Base-by-base conservation (phyloP, 2,797 vertebrate species). In the Danio jaintianensis region DNA sequence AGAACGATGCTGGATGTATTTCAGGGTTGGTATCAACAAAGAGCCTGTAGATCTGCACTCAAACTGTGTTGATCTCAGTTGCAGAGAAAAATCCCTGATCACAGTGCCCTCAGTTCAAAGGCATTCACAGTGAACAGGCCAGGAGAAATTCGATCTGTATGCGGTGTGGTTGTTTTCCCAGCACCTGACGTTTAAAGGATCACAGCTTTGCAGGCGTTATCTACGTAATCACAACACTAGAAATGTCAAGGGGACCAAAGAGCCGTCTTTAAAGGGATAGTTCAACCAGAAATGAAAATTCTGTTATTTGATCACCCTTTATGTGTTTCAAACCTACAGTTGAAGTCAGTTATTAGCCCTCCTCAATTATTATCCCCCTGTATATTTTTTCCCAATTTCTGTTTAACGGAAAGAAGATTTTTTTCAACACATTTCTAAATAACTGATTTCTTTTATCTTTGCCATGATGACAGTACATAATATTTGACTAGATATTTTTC, bases 61-160 rank as follows among this genome's bases (percentile, higher is more conserved):
- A 45, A 7, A 66, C 58, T 48, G 13, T 48, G 42, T 48, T 50
- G 20, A 64, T 20, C 68, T 75, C 78, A 36, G 74, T 75, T 52
- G 56, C 43, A 71, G 43, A n/a, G 29, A 29, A 59, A 52, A 74
- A 59, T 15, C 20, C 42, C 36, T 38, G 20, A 36, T 42, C 43
- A n/a, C 8, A 4, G 20, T 56, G 29, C 22, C 16, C 67, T 5
- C 42, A 22, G 48, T 70, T 64, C 63, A 69, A 11, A 75, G 64
- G 36, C 56, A n/a, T 73, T 66, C 69, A 74, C 55, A 16, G 29
- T 12, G 11, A 56, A 56, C 68, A 22, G 64, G 16, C 76, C n/a
- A 43, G 12, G 64, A 18, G 80, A 78, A 78, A 78, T 56, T 42
- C 0, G 59, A 82, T 70, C 74, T 58, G 58, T 64, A 0, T 64